Percentiles rank a stretch among this genome's conserved stretches.
Conservation (phyloP, 2,113 vertebrate genomes). For the Zonotrichia leucophrys region DNA sequence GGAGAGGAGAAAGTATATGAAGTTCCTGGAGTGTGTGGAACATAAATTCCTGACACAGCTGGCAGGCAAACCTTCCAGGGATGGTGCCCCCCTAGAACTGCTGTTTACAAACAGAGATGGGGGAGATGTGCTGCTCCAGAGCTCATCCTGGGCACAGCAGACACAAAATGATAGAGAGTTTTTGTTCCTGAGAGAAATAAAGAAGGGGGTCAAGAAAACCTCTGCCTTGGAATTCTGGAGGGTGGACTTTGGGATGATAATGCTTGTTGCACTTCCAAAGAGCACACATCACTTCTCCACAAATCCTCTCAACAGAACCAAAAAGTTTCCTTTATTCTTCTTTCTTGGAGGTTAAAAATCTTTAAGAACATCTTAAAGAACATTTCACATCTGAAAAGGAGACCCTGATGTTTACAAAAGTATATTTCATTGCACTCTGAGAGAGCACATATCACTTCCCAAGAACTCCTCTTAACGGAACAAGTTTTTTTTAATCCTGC, state of each 20-base stretch:
- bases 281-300: background rate
- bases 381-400: background rate
- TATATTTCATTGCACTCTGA: background rate
- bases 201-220: background rate
- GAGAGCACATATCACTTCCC: background rate
- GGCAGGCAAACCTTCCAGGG: background rate
- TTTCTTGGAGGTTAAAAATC: background rate
- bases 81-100: too few species aligned
- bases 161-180: background rate
- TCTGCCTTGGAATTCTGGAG: background rate
- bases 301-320: background rate
- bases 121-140: rapidly evolving
- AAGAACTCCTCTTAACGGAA: background rate
- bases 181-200: background rate
- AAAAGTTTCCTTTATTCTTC: background rate
- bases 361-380: background rate
- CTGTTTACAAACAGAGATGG: background rate
- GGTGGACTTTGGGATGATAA: background rate
- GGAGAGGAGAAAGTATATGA: background rate
- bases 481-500: background rate
- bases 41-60: background rate
- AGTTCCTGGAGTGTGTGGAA: too few species aligned
- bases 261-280: background rate
- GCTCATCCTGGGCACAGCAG: background rate
- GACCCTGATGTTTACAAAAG: background rate